phyloP scores from a whole-genome alignment of 2,888 invertebrate species.

The Teleiodes luculella region DNA sequence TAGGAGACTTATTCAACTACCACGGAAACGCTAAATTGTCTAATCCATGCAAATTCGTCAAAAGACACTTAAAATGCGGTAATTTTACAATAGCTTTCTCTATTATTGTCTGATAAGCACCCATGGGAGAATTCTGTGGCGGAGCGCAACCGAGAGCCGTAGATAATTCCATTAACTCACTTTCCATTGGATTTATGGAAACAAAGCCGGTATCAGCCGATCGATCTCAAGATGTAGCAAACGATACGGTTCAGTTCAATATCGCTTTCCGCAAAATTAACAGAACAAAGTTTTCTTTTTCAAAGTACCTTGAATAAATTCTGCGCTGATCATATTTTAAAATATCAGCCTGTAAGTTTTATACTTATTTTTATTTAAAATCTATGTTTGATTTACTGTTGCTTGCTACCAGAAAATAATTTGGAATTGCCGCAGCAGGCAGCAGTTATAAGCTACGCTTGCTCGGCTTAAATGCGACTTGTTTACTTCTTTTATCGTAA shows the following conservation, averaged over 20 bases:
- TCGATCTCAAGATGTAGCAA: conserved; percentile 17
- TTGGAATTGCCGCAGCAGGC: no score
- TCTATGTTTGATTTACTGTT: no score
- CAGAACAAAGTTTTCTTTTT: background rate
- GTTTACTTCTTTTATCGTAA: no score
- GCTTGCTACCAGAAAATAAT: no score
- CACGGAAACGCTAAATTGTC: background rate
- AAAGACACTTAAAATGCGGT: conserved; percentile 15
- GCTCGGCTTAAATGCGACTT: no score
- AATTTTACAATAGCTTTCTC: conserved; percentile 33
- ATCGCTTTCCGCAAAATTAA: conserved; percentile 1
- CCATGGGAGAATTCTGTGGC: conserved; percentile 10
- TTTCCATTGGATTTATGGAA: conserved; percentile 23
- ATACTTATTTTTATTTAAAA: no score
- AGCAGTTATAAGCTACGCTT: no score
- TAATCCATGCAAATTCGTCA: background rate
- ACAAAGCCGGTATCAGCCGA: conserved; percentile 17
- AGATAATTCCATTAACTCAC: conserved; percentile 27
- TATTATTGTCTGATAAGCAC: conserved; percentile 18
- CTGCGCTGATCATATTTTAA: no score
- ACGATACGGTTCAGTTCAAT: conserved; percentile 4
- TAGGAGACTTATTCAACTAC: background rate
- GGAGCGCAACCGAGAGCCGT: conserved; percentile 22
- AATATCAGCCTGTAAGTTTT: no score
- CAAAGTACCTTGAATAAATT: no score